phyloP scores from a whole-genome alignment of 2,888 invertebrate genomes.

The Candidula unifasciata region DNA sequence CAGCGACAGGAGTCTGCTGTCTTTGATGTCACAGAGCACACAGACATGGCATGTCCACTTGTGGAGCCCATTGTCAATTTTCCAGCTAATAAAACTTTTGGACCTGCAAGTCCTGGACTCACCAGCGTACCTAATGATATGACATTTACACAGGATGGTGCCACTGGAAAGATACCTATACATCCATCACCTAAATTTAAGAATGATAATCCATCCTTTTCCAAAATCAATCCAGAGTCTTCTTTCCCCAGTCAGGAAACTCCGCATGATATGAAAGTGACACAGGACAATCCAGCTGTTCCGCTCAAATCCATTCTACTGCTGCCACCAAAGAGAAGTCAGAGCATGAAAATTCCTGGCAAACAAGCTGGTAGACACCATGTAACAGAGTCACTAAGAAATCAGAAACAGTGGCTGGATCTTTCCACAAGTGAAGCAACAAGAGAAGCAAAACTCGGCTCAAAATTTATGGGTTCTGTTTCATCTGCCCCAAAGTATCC shows the following conservation, averaged over 20 bases:
- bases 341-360: slow-evolving; percentile 49
- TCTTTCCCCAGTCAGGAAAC: slow-evolving; percentile 37
- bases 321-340: slow-evolving; percentile 46
- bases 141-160: background rate
- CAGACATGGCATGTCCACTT: slow-evolving; percentile 12
- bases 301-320: slow-evolving; percentile 19
- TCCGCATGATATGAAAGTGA: slow-evolving; percentile 13
- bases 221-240: slow-evolving; percentile 32
- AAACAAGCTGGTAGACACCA: slow-evolving; percentile 39
- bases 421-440: slow-evolving; percentile 42
- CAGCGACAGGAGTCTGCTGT: slow-evolving; percentile 64
- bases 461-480: slow-evolving; percentile 3
- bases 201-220: background rate
- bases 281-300: background rate
- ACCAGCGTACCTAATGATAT: background rate
- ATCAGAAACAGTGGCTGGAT: slow-evolving; percentile 46
- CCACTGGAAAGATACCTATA: background rate
- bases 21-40: slow-evolving; percentile 2
- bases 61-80: slow-evolving; percentile 21
- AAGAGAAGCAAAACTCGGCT: slow-evolving; percentile 21
- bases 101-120: background rate
- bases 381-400: slow-evolving; percentile 18
- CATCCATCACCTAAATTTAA: slow-evolving; percentile 13
- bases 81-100: background rate
- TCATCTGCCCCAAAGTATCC: background rate